Percentiles rank a stretch among this genome's conserved stretches.
These are phyloP conservation scores for Dinothrombium tinctorium DNA, from an alignment of 1,140 invertebrate genomes.

Conservation along the genomic window DNA sequence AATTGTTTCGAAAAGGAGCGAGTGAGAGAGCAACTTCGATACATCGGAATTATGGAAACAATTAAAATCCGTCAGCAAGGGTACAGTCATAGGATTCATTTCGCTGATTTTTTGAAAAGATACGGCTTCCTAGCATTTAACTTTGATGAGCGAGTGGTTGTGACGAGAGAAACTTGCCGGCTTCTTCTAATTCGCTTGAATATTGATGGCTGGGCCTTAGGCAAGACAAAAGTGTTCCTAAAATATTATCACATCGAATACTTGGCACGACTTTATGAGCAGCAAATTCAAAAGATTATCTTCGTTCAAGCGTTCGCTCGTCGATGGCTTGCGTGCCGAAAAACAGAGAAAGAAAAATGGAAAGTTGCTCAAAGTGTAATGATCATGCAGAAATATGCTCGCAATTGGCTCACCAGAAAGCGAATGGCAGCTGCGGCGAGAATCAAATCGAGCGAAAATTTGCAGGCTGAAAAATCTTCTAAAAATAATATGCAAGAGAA, in stretches of 20 bases:
- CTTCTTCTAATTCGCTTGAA: slow-evolving; percentile 40
- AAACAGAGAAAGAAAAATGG: slow-evolving; percentile 3
- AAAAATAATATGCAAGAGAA: neutral
- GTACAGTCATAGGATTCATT: slow-evolving; percentile 49
- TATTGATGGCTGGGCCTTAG: slow-evolving; percentile 59
- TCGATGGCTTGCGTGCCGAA: slow-evolving; percentile 36
- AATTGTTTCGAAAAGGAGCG: slow-evolving; percentile 28
- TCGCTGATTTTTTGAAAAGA: slow-evolving; percentile 51
- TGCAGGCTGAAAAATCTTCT: no score
- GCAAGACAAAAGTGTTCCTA: slow-evolving; percentile 55
- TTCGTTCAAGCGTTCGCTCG: slow-evolving; percentile 42
- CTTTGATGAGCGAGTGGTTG: slow-evolving; percentile 40
- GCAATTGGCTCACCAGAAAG: slow-evolving; percentile 76
- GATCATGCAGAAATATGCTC: slow-evolving; percentile 37
- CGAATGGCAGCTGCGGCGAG: slow-evolving; percentile 47
- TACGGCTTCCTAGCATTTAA: slow-evolving; percentile 53
- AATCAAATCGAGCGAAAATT: neutral
- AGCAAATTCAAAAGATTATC: slow-evolving; percentile 39
- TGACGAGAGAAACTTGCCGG: slow-evolving; percentile 42
- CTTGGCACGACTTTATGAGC: slow-evolving; percentile 47
- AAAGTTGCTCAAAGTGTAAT: neutral
- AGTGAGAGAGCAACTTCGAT: slow-evolving; percentile 40
- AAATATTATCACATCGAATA: slow-evolving; percentile 67
- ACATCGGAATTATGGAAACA: slow-evolving; percentile 56
- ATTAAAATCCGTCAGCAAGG: slow-evolving; percentile 53